Base-by-base conservation (phyloP, 2,113 vertebrate genomes). In the Lophotis ruficrista region DNA sequence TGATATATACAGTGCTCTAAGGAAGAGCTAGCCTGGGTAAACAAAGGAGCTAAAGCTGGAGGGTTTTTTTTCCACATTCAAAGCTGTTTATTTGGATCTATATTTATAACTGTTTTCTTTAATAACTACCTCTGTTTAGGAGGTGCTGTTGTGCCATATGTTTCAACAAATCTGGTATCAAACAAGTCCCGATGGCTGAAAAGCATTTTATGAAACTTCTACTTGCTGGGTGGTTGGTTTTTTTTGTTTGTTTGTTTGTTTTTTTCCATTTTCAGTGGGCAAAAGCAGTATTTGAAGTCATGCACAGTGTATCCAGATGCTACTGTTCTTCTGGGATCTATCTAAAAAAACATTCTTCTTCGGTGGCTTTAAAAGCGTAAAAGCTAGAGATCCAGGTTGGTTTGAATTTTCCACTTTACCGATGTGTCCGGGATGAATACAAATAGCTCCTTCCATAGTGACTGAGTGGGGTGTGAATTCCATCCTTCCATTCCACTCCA, bases 31-130 rank as follows among this genome's bases (percentile, higher is more conserved):
- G 27, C 24, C 33, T 64, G 70, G 31, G 58, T 64, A 87, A 90
- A 91, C 38, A 83, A 78, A 66, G 30, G 75, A 60, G n/a, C 37
- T 91, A 43, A 81, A 70, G 24, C 25, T 91, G 81, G 12, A 62
- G 48, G 8, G 3, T 24, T 18, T 33, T 27, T 18, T 33, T 66
- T 33, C 17, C 71, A 69, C 22, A 8, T 17, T 78, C 53, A 58
- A 82, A 79, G 35, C 28, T 95, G 38, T 90, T 94, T 90, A 33
- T 94, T 93, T 91, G 47, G 18, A 51, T 57, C 53, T 79, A 43
- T 95, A 62, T 90, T 90, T 93, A 45, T 88, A 68, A 79, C 27
- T 12, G 5, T 66, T 91, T 95, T 91, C 87, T 90, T 89, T 85
- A 88, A 76, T 82, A 87, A 91, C 81, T 87, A 64, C 30, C 12